A percentile compares a stretch with the other conserved stretches of the same genome.
Evolutionary conservation across 2,797 vertebrate genomes (phyloP).

Genomic region (Hippocampus kuda): DNA sequence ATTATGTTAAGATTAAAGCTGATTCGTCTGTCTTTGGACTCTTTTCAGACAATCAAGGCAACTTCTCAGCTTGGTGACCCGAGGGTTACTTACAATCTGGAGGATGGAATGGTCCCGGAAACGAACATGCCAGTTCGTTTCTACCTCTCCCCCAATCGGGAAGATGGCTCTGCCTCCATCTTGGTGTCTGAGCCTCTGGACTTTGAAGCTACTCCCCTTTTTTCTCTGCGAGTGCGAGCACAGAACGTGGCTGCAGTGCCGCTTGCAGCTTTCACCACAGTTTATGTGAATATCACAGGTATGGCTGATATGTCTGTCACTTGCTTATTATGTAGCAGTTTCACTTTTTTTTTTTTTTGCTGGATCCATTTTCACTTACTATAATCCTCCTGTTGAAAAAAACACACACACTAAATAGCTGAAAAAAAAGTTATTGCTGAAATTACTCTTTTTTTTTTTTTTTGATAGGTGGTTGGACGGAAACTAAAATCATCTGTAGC

Average conservation of each 20-base stretch:
- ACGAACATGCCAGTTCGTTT: constrained; percentile 85
- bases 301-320: background rate
- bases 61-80: constrained; percentile 79
- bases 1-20: background rate
- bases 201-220: constrained; percentile 77
- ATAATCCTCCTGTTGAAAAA: too few relatives aligned
- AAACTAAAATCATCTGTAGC: too few relatives aligned
- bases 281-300: constrained; percentile 82
- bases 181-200: constrained; percentile 81
- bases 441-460: too few relatives aligned
- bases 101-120: constrained; percentile 82
- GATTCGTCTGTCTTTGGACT: constrained; percentile 6
- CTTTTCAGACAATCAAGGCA: constrained; percentile 72
- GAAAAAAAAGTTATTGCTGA: too few relatives aligned
- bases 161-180: constrained; percentile 78
- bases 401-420: too few relatives aligned
- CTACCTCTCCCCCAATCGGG: constrained; percentile 83
- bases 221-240: constrained; percentile 76
- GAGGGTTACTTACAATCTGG: constrained; percentile 79
- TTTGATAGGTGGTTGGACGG: too few relatives aligned
- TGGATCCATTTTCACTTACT: too few relatives aligned
- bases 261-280: constrained; percentile 75
- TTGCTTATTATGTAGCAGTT: background rate
- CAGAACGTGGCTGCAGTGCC: constrained; percentile 83
- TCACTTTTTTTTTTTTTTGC: background rate